Percentiles rank a stretch among this genome's conserved stretches.
Evolutionary conservation across 2,797 vertebrate genomes (phyloP).

Genomic region (Smutsia temminckii): DNA sequence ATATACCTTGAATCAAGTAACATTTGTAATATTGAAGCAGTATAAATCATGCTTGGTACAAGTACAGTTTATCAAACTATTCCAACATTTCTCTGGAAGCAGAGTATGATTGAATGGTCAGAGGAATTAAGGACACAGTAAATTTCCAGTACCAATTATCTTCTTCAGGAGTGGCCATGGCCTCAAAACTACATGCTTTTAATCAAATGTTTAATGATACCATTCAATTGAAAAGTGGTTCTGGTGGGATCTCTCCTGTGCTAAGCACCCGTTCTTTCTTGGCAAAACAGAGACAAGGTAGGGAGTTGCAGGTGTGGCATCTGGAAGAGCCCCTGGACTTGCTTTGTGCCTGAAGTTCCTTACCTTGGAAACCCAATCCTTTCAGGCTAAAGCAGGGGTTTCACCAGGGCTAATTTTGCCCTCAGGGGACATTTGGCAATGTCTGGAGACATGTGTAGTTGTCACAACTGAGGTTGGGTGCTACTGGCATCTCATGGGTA

Average conservation of each 20-base stretch:
- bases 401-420: background rate
- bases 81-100: background rate
- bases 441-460: too few relatives aligned
- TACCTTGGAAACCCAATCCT: background rate
- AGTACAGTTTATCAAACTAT: background rate
- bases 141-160: too few relatives aligned
- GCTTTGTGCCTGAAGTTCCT: background rate
- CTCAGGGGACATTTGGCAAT: background rate
- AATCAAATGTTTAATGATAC: background rate
- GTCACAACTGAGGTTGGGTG: fast-evolving
- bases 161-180: background rate
- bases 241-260: too few relatives aligned
- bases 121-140: background rate
- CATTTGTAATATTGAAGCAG: background rate
- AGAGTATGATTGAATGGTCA: background rate
- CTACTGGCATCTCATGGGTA: background rate
- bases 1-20: background rate
- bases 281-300: too few relatives aligned
- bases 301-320: background rate
- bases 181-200: background rate
- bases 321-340: background rate
- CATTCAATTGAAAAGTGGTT: background rate
- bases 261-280: background rate
- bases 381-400: background rate
- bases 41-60: background rate